Base-by-base conservation (phyloP, 1,140 invertebrate species). In the Drosophila micromelanica region DNA sequence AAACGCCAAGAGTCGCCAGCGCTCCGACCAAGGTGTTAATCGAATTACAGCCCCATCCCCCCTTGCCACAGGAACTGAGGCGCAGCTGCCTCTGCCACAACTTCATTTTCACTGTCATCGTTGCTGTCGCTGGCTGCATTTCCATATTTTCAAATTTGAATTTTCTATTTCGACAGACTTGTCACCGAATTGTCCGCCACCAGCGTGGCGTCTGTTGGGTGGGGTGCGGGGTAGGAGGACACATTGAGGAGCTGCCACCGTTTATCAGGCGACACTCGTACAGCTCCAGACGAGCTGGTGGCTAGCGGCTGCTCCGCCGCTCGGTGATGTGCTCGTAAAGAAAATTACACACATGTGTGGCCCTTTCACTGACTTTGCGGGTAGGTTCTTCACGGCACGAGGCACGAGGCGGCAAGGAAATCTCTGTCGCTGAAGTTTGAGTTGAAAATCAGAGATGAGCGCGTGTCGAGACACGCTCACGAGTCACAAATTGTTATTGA, bases 81-180 rank as follows among this genome's bases (percentile, higher is more conserved):
- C 63, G 48, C 80, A 67, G 68, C 64, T 85, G 68, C 63, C 64
- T 12, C 45, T 5, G 51, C 49, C 8, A 38, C 35, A 17, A 20
- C 54, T 59, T 60, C 49, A 56, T 65, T 60, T 45, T 27, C 63
- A 60, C 37, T 43, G 59, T 59, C 57, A 13, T 11, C 30, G 42
- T 62, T 6, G 42, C n/a, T 40, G 54, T 48, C 49, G 51, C 56
- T 73, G 59, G 37, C 60, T 55, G 52, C 73, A 78, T 89, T 89
- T 89, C 73, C 85, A 89, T 89, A 90, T 89, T 89, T 89, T 80
- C 79, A 84, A 89, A 89, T 89, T 89, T 89, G 76, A 89, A 89
- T 90, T 89, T 89, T 84, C 84, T 76, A 82, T 73, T 76, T 60
- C 68, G 48, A 68, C 73, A 54, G 48, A 67, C 61, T 63, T 49